Evolutionary conservation across 2,797 vertebrate species (phyloP).

Genomic region (Neopelma chrysocephalum): DNA sequence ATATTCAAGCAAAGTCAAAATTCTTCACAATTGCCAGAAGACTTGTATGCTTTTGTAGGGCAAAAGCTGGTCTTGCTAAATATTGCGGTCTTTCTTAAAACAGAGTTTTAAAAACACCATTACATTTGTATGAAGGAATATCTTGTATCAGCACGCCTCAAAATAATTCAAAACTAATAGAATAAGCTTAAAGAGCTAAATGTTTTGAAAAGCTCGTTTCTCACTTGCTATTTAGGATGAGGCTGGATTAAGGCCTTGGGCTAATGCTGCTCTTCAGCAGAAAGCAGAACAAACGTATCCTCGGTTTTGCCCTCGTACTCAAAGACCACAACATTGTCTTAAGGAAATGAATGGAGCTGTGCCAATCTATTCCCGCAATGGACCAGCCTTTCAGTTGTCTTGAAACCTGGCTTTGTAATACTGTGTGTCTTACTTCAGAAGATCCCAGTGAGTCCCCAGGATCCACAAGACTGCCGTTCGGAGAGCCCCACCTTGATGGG

Average conservation of each 20-base stretch:
- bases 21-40: neutral
- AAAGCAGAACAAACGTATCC: neutral
- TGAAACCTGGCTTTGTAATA: neutral
- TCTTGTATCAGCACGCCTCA: neutral
- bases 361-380: accelerated
- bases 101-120: neutral
- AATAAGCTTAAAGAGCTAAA: neutral
- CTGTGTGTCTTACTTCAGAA: conserved; percentile 66
- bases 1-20: neutral
- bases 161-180: neutral
- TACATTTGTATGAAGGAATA: neutral
- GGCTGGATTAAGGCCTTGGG: neutral
- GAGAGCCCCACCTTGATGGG: conserved; percentile 23
- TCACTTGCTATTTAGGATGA: neutral
- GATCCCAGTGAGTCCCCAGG: neutral
- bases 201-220: neutral
- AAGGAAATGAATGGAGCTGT: neutral
- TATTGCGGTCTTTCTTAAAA: neutral
- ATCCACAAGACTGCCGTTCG: neutral
- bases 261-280: neutral
- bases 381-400: neutral
- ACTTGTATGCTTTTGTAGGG: neutral
- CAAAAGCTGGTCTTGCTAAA: neutral
- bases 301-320: neutral
- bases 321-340: neutral